phyloP scores from a whole-genome alignment of 2,113 vertebrate genomes.

The Pelecanus crispus region DNA sequence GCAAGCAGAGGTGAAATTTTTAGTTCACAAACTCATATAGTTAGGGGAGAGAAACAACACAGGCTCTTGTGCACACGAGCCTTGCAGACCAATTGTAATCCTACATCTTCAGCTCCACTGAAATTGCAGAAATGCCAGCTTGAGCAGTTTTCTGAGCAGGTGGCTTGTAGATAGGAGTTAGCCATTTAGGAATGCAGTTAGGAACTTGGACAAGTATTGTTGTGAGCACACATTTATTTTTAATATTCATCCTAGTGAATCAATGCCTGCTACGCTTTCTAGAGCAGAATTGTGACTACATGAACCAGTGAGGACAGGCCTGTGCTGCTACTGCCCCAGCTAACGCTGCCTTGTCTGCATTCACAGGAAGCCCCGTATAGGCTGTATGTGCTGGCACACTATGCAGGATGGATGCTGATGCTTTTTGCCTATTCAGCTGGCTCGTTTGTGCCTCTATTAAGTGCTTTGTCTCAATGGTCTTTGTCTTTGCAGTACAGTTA shows the following conservation, averaged over 20 bases:
- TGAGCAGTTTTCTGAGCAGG: neutral
- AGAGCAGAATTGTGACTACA: neutral
- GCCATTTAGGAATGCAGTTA: neutral
- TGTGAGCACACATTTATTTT: neutral
- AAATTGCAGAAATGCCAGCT: neutral
- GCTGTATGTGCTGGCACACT: neutral
- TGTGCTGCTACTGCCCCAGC: neutral
- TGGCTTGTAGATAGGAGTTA: neutral
- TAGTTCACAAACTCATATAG: neutral
- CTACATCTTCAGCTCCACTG: neutral
- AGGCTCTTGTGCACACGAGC: neutral
- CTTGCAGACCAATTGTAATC: neutral
- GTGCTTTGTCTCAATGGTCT: neutral
- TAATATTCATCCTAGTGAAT: neutral
- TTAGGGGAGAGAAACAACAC: neutral
- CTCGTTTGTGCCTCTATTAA: neutral
- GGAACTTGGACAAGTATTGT: neutral
- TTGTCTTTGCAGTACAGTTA: constrained; percentile 85
- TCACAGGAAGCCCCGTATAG: neutral
- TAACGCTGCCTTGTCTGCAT: neutral
- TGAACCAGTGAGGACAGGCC: neutral
- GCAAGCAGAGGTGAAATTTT: neutral
- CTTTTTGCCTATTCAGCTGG: neutral
- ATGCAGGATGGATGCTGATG: neutral
- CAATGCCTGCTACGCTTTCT: neutral